These are phyloP conservation scores for fruit fly (Drosophila melanogaster) DNA, from an alignment of 1,140 invertebrate species.

Conservation along the genomic window Release_6_plus_ISO1_MT NT_033779.5:10604501-10605000, in stretches of 20 bases:
- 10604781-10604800: constrained; percentile 33
- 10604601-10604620: neutral
- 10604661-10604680: constrained; percentile 80
- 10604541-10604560: constrained; percentile 81
- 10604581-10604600: constrained; percentile 9
- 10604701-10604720: constrained; percentile 73
- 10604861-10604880: constrained; percentile 77
- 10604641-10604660: constrained; percentile 17
- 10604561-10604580: constrained; percentile 58
- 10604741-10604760: constrained; percentile 23
- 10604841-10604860: constrained; percentile 26
- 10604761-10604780: constrained; percentile 8
- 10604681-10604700: constrained; percentile 79
- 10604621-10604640: constrained; percentile 2
- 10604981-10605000: constrained; percentile 12
- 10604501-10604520: constrained; percentile 51
- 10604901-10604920: constrained; percentile 34
- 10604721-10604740: constrained; percentile 69
- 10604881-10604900: constrained; percentile 76
- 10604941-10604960: constrained; percentile 17
- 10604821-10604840: constrained; percentile 35
- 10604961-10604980: constrained; percentile 7
- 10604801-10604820: constrained; percentile 52
- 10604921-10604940: constrained; percentile 37
- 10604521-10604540: constrained; percentile 79